Conservation (phyloP, 2,797 vertebrate species). For the Pipistrellus nathusii region DNA sequence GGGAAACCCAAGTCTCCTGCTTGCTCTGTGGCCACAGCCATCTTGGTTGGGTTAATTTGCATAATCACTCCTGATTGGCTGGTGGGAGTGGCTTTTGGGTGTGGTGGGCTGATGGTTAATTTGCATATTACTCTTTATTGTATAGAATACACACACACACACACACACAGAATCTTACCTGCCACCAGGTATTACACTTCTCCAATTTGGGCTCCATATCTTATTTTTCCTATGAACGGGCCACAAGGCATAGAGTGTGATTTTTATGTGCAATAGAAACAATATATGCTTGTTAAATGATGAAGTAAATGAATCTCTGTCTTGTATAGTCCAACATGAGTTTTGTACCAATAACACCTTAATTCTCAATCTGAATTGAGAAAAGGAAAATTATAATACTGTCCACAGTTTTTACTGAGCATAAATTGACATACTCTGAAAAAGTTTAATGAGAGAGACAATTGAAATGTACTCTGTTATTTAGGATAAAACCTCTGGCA, state of each 20-base stretch:
- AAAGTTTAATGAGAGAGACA: constrained; percentile 37
- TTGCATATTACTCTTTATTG: too few relatives aligned
- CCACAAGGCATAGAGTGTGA: neutral
- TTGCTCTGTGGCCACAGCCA: too few relatives aligned
- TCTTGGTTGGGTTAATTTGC: too few relatives aligned
- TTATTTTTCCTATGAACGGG: neutral
- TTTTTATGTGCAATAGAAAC: neutral
- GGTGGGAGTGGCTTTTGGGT: too few relatives aligned
- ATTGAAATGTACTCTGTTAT: constrained; percentile 46
- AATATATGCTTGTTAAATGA: neutral
- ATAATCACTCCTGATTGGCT: too few relatives aligned
- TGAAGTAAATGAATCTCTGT: neutral
- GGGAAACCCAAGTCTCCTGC: too few relatives aligned
- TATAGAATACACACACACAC: too few relatives aligned
- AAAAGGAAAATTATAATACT: constrained; percentile 13
- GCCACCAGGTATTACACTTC: neutral
- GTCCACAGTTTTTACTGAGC: constrained; percentile 8
- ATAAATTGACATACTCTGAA: neutral
- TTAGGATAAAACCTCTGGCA: constrained; percentile 36
- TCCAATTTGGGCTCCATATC: neutral
- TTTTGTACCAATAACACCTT: neutral
- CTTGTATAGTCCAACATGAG: neutral
- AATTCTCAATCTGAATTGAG: neutral
- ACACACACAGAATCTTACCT: neutral
- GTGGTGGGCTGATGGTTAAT: too few relatives aligned